A percentile compares a stretch with the other conserved stretches of the same genome.
Evolutionary conservation across 1,140 invertebrate species (phyloP).

Genomic region (Drosophila lacertosa): DNA sequence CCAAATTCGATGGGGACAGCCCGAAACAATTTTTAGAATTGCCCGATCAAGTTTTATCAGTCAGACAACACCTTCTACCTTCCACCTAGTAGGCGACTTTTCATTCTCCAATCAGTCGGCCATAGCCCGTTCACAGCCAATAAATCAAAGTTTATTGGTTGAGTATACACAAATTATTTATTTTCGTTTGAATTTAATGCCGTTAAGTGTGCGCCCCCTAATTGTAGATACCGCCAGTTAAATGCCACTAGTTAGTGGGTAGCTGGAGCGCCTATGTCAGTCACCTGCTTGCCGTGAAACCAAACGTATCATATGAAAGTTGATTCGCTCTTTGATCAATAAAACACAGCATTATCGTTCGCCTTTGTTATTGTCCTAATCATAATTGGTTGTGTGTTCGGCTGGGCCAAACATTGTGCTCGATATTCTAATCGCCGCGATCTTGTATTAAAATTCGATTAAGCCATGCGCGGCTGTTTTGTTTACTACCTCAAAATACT

Average conservation of each 20-base stretch:
- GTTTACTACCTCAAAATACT: constrained; percentile 67
- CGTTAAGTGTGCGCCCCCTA: constrained; percentile 16
- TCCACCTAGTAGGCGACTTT: constrained; percentile 3
- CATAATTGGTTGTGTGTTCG: constrained; percentile 5
- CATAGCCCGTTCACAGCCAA: constrained; percentile 33
- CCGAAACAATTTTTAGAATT: constrained; percentile 6
- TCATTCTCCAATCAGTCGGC: constrained; percentile 26
- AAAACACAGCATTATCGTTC: constrained; percentile 39
- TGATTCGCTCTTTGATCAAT: neutral
- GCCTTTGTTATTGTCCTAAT: constrained; percentile 59
- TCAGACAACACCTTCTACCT: neutral
- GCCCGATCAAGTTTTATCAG: constrained; percentile 51
- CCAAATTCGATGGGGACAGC: constrained; percentile 23
- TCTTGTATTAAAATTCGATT: constrained; percentile 49
- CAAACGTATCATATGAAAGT: constrained; percentile 46
- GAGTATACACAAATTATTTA: constrained; percentile 61
- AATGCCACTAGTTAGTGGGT: constrained; percentile 26
- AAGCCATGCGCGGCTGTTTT: constrained; percentile 59
- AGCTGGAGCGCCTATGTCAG: constrained; percentile 40
- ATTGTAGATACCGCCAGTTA: constrained; percentile 18
- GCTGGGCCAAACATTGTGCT: constrained; percentile 38
- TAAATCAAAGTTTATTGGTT: constrained; percentile 71
- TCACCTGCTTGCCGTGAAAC: constrained; percentile 50
- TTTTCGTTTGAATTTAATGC: constrained; percentile 44
- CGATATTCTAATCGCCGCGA: constrained; percentile 62